These are phyloP conservation scores for Archaeoteleia sp. DNA, from an alignment of 2,888 invertebrate species.

Conservation along the genomic window DNA sequence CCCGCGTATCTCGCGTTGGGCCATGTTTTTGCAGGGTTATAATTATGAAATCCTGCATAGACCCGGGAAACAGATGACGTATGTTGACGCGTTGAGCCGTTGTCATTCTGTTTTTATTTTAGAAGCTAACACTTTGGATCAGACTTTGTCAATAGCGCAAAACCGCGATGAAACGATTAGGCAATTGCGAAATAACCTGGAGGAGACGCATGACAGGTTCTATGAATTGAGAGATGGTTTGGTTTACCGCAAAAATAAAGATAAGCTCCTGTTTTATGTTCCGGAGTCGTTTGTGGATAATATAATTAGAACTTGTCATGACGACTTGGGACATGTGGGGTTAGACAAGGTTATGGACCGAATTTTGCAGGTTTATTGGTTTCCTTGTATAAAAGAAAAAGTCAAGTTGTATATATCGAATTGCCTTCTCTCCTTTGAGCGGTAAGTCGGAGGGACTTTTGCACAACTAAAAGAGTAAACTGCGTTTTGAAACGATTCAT, in stretches of 20 bases:
- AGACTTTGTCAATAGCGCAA: conserved; percentile 44
- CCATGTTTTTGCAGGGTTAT: conserved; percentile 43
- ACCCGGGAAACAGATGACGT: conserved; percentile 39
- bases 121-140: conserved; percentile 45
- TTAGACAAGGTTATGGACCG: conserved; percentile 32
- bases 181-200: conserved; percentile 37
- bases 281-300: conserved; percentile 28
- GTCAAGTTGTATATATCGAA: conserved; percentile 57
- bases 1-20: conserved; percentile 51
- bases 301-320: conserved; percentile 24
- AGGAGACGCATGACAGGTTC: conserved; percentile 34
- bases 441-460: conserved; percentile 60
- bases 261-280: conserved; percentile 39
- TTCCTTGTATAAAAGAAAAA: conserved; percentile 51
- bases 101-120: conserved; percentile 39
- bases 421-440: conserved; percentile 50
- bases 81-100: conserved; percentile 48
- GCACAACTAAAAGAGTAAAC: conserved; percentile 55
- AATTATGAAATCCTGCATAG: conserved; percentile 45
- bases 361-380: conserved; percentile 49
- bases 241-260: conserved; percentile 46
- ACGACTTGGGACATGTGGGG: conserved; percentile 31
- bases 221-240: conserved; percentile 52
- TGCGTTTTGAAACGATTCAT: conserved; percentile 59
- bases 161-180: conserved; percentile 36